Conservation (phyloP, 2,888 invertebrate species). For the Autographa gamma region DNA sequence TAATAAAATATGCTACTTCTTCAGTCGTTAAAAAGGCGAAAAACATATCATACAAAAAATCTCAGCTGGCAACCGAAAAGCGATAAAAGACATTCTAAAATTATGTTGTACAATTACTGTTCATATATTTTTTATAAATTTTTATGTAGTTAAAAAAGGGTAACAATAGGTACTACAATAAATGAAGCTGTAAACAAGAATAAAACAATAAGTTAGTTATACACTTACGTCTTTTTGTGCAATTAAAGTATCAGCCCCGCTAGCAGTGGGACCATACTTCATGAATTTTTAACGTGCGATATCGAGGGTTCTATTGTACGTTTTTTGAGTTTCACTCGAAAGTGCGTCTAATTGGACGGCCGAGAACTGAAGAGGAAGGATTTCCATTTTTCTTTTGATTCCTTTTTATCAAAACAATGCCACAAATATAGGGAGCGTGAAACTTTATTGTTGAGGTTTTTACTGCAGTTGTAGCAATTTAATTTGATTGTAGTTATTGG, state of each 20-base stretch:
- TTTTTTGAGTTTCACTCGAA: slow-evolving; percentile 76
- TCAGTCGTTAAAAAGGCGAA: too few relatives aligned
- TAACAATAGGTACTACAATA: too few relatives aligned
- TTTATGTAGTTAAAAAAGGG: too few relatives aligned
- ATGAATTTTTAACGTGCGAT: slow-evolving; percentile 80
- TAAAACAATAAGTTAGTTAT: too few relatives aligned
- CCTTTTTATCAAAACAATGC: slow-evolving; percentile 56
- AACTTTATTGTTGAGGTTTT: slow-evolving; percentile 42
- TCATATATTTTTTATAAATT: too few relatives aligned
- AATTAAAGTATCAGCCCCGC: slow-evolving; percentile 40
- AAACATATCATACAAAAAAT: too few relatives aligned
- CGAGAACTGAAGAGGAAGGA: slow-evolving; percentile 69
- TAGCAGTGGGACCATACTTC: slow-evolving; percentile 55
- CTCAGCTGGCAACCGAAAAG: too few relatives aligned
- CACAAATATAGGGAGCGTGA: slow-evolving; percentile 34
- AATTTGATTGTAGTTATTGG: not conserved
- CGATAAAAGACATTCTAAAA: too few relatives aligned
- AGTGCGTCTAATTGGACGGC: slow-evolving; percentile 81
- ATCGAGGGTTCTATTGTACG: slow-evolving; percentile 79
- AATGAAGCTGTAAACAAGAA: too few relatives aligned
- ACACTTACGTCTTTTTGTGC: too few relatives aligned
- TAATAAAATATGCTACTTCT: too few relatives aligned
- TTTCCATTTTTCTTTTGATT: slow-evolving; percentile 63
- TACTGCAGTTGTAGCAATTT: slow-evolving; percentile 15
- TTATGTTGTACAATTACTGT: too few relatives aligned